Evolutionary conservation across 2,113 vertebrate genomes (phyloP).

Genomic region (Jacana jacana): DNA sequence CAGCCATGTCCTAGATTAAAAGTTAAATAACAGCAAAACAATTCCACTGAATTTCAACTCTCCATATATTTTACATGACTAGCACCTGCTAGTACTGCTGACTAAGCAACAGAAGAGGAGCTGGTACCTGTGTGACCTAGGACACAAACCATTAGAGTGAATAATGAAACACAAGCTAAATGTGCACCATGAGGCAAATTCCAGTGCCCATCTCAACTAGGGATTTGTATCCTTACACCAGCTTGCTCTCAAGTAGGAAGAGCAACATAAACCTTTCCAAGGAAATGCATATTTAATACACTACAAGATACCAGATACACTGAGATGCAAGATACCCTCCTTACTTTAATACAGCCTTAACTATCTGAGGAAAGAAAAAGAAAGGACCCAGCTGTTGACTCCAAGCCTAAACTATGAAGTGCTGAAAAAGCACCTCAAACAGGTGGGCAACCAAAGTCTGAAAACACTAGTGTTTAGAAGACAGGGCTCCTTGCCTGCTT

Average conservation of each 20-base stretch:
- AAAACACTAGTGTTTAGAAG: background rate
- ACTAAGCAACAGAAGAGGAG: background rate
- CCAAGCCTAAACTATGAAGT: background rate
- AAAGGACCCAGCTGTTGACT: background rate
- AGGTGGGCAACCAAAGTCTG: background rate
- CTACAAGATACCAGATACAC: background rate
- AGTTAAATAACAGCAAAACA: background rate
- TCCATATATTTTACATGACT: background rate
- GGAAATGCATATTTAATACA: background rate
- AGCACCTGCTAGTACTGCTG: background rate
- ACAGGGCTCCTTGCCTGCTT: background rate
- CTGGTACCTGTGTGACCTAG: background rate
- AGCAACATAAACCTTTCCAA: background rate
- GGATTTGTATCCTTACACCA: background rate
- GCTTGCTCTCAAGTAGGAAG: background rate
- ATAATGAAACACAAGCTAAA: background rate
- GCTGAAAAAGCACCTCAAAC: background rate
- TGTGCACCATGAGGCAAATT: background rate
- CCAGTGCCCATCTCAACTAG: background rate
- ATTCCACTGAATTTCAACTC: background rate
- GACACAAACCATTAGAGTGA: background rate
- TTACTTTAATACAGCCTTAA: background rate
- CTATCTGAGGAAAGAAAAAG: background rate
- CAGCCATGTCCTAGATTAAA: background rate
- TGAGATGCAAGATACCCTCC: background rate